phyloP scores from a whole-genome alignment of 2,113 vertebrate species.

The Laticauda colubrina region DNA sequence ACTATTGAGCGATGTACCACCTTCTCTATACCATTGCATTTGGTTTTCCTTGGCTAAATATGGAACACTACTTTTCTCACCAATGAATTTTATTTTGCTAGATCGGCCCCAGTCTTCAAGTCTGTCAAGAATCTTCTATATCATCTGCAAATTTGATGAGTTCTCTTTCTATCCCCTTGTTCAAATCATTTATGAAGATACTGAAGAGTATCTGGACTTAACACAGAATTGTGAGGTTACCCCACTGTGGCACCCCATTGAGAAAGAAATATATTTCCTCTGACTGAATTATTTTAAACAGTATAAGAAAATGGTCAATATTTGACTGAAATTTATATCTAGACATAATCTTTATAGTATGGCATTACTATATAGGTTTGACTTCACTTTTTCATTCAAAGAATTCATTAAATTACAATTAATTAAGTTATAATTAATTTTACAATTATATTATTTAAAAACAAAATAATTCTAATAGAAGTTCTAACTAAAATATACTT shows the following conservation, averaged over 20 bases:
- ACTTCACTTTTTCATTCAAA: not conserved
- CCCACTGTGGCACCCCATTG: not conserved
- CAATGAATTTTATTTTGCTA: too few relatives aligned
- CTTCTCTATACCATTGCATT: too few relatives aligned
- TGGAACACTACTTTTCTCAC: too few relatives aligned
- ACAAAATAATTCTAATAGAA: not conserved
- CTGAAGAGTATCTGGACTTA: not conserved
- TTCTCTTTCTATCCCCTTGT: too few relatives aligned
- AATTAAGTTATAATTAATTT: not conserved
- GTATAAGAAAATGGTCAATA: not conserved
- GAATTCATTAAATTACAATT: not conserved
- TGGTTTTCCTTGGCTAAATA: too few relatives aligned
- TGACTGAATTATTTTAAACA: not conserved
- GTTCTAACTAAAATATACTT: too few relatives aligned
- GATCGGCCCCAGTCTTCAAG: too few relatives aligned
- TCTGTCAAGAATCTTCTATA: too few relatives aligned
- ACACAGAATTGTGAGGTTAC: not conserved
- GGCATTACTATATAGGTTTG: too few relatives aligned
- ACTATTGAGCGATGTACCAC: too few relatives aligned
- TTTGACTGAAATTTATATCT: not conserved
- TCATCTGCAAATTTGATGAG: too few relatives aligned
- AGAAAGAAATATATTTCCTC: not conserved
- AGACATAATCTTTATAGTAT: not conserved
- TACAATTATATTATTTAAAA: not conserved
- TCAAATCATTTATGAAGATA: too few relatives aligned